Percentiles rank a stretch among this genome's conserved stretches.
Conservation (phyloP, 1,140 invertebrate species). For the Gerris buenoi region DNA sequence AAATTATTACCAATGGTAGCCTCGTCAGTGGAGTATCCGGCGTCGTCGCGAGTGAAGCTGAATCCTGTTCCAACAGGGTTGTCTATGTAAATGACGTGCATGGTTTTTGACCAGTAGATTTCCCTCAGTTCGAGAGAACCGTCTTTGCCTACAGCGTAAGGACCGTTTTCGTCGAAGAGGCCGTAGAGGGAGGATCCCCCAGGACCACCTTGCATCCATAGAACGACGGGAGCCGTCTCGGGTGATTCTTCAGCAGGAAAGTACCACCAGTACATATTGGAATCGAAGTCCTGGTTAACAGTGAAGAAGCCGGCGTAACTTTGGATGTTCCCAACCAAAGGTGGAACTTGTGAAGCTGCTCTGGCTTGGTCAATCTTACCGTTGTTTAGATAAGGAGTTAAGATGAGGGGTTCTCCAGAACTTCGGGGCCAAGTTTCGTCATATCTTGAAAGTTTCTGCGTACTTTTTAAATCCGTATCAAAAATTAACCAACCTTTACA, state of each 20-base stretch:
- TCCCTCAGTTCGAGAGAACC: too few relatives aligned
- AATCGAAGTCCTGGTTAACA: neutral
- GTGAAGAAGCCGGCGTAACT: conserved; percentile 26
- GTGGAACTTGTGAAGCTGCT: neutral
- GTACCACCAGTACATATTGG: neutral
- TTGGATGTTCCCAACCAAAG: conserved; percentile 6
- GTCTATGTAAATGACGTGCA: too few relatives aligned
- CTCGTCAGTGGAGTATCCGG: conserved; percentile 49
- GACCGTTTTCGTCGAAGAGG: conserved; percentile 48
- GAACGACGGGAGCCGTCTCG: neutral
- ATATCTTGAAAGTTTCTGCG: too few relatives aligned
- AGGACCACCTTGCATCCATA: neutral
- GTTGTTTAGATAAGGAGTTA: conserved; percentile 10
- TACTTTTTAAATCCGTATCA: too few relatives aligned
- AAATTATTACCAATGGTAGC: conserved; percentile 47
- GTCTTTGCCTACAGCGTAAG: too few relatives aligned
- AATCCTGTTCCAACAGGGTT: too few relatives aligned
- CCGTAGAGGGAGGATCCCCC: conserved; percentile 50
- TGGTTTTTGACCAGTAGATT: too few relatives aligned
- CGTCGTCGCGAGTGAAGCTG: conserved; percentile 46
- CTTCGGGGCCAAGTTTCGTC: too few relatives aligned
- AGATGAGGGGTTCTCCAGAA: conserved; percentile 8
- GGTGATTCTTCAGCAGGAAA: neutral
- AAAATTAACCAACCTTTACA: too few relatives aligned
- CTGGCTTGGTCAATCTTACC: conserved; percentile 6